Evolutionary conservation across 2,113 vertebrate genomes (phyloP).

Genomic region (Neodontobutis hainanensis): DNA sequence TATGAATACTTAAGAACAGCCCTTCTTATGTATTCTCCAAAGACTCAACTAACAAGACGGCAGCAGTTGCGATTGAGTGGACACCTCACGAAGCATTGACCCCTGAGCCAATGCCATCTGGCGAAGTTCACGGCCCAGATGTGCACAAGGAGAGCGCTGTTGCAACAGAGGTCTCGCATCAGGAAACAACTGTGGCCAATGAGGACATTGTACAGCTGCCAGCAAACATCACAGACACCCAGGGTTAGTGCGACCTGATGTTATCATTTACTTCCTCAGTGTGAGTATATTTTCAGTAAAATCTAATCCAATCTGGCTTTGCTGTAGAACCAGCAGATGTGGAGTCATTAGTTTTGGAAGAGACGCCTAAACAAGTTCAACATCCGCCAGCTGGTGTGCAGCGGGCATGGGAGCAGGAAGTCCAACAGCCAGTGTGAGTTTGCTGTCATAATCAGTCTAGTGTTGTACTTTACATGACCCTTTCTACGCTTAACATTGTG

Average conservation of each 20-base stretch:
- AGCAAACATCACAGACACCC: slow-evolving; percentile 25
- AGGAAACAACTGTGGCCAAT: slow-evolving; percentile 12
- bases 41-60: slow-evolving; percentile 54
- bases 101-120: slow-evolving; percentile 13
- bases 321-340: slow-evolving; percentile 83
- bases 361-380: slow-evolving; percentile 57
- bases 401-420: slow-evolving; percentile 83
- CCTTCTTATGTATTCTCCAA: neutral
- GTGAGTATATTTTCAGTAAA: neutral
- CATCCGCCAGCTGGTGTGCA: slow-evolving; percentile 61
- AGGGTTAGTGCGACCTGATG: slow-evolving; percentile 51
- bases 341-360: slow-evolving; percentile 85
- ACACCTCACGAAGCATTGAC: slow-evolving; percentile 14
- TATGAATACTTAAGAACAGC: too few species aligned
- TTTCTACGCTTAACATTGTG: neutral
- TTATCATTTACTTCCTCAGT: slow-evolving; percentile 5
- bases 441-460: too few species aligned
- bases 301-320: slow-evolving; percentile 4
- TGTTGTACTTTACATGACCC: neutral
- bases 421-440: slow-evolving; percentile 55
- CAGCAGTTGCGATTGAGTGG: slow-evolving; percentile 21
- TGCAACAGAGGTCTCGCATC: slow-evolving; percentile 28
- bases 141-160: slow-evolving; percentile 16
- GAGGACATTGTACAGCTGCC: slow-evolving; percentile 8
- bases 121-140: slow-evolving; percentile 47